A percentile compares a stretch with the other conserved stretches of the same genome.
Conservation (phyloP, 2,113 vertebrate genomes). For the Coreoperca whiteheadi region DNA sequence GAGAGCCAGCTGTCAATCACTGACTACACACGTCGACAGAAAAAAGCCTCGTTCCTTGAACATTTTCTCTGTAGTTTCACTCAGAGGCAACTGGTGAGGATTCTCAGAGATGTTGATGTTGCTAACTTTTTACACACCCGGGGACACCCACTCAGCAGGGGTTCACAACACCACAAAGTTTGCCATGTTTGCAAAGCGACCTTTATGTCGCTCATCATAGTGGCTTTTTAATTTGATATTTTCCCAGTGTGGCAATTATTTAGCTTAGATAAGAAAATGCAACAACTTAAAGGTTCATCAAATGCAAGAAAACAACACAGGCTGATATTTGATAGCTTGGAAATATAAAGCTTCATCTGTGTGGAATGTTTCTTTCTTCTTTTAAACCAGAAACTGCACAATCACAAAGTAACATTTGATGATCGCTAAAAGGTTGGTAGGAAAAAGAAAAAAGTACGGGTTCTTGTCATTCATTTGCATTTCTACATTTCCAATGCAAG, state of each 20-base stretch:
- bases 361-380: background rate
- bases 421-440: background rate
- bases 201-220: slow-evolving; percentile 11
- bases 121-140: slow-evolving; percentile 1
- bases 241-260: background rate
- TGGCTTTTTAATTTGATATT: slow-evolving; percentile 36
- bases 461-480: background rate
- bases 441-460: background rate
- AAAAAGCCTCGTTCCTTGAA: slow-evolving; percentile 29
- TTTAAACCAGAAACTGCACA: background rate
- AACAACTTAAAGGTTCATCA: slow-evolving; percentile 3
- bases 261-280: background rate
- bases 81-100: background rate
- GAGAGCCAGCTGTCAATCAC: slow-evolving; percentile 64
- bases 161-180: slow-evolving; percentile 6
- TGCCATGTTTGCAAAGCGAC: slow-evolving; percentile 22
- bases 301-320: background rate
- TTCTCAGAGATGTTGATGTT: slow-evolving; percentile 18
- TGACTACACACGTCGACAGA: slow-evolving; percentile 35
- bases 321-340: background rate
- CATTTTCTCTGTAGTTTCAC: slow-evolving; percentile 28
- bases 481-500: background rate
- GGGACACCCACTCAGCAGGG: slow-evolving; percentile 28
- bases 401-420: background rate
- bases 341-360: background rate